These are phyloP conservation scores for Phortica okadai DNA, from an alignment of 2,888 invertebrate species.

Conservation along the genomic window DNA sequence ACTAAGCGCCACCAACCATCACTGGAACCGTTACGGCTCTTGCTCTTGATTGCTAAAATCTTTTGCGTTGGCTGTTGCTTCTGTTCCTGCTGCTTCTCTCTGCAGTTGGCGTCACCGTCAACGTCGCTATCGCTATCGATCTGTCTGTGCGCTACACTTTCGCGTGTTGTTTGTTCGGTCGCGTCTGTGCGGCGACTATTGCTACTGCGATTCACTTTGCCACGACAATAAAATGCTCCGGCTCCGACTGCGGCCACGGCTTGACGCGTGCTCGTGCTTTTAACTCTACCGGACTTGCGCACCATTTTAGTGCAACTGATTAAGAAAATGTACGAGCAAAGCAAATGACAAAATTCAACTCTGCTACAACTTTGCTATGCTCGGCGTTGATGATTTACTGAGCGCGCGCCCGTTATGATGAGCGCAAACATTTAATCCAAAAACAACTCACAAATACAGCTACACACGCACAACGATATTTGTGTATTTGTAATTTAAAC, in stretches of 20 bases:
- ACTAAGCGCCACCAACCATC: slow-evolving; percentile 55
- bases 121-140: slow-evolving; percentile 8
- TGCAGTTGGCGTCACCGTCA: slow-evolving; percentile 33
- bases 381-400: slow-evolving; percentile 23
- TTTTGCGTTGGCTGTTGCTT: slow-evolving; percentile 19
- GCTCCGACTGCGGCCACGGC: slow-evolving; percentile 18
- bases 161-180: slow-evolving; percentile 7
- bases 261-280: slow-evolving; percentile 59
- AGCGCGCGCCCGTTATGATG: neutral
- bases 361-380: slow-evolving; percentile 47
- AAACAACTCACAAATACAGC: neutral
- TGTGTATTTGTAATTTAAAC: neutral
- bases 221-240: slow-evolving; percentile 26
- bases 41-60: slow-evolving; percentile 22
- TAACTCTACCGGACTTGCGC: slow-evolving; percentile 70
- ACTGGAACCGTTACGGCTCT: slow-evolving; percentile 54
- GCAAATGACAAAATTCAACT: slow-evolving; percentile 34
- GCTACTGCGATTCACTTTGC: slow-evolving; percentile 33
- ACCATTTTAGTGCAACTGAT: slow-evolving; percentile 70
- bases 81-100: slow-evolving; percentile 50
- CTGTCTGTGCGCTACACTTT: neutral
- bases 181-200: neutral
- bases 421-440: slow-evolving; percentile 9
- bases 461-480: neutral
- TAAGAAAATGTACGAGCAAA: slow-evolving; percentile 54